A percentile compares a stretch with the other conserved stretches of the same genome.
Conservation (phyloP, 2,113 vertebrate genomes). For the Rhodinocichla rosea region DNA sequence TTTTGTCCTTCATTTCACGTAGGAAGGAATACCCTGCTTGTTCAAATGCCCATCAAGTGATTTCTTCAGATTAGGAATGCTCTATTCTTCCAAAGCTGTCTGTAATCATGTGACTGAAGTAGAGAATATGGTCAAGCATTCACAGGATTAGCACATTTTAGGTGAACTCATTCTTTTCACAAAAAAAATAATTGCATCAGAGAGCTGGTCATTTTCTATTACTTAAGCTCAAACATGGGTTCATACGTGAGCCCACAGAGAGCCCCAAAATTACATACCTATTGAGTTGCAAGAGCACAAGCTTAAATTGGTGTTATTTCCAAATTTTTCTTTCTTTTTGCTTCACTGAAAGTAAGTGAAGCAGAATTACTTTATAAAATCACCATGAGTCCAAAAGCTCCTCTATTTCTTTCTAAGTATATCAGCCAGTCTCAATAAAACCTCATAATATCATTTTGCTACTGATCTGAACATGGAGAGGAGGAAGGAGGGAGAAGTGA, state of each 20-base stretch:
- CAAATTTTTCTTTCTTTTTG: not conserved
- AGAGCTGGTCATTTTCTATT: not conserved
- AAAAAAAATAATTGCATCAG: not conserved
- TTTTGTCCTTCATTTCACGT: conserved; percentile 28
- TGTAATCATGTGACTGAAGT: not conserved
- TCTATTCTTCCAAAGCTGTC: not conserved
- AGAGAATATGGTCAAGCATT: not conserved
- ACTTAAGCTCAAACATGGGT: not conserved
- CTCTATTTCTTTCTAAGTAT: not conserved
- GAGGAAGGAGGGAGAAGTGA: not conserved
- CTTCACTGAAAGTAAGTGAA: not conserved
- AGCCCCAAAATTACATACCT: not conserved
- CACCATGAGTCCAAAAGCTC: not conserved
- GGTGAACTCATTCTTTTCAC: not conserved
- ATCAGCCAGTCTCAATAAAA: not conserved
- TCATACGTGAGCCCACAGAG: not conserved
- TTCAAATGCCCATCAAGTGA: not conserved
- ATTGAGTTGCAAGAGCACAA: not conserved
- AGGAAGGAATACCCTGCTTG: not conserved
- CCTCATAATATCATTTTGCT: not conserved
- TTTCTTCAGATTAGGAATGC: not conserved
- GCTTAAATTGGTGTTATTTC: not conserved
- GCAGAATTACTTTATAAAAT: not conserved
- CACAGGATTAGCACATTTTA: not conserved
- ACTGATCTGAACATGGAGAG: not conserved